These are phyloP conservation scores for Lithobates pipiens DNA, from an alignment of 2,797 vertebrate genomes.

Conservation along the genomic window DNA sequence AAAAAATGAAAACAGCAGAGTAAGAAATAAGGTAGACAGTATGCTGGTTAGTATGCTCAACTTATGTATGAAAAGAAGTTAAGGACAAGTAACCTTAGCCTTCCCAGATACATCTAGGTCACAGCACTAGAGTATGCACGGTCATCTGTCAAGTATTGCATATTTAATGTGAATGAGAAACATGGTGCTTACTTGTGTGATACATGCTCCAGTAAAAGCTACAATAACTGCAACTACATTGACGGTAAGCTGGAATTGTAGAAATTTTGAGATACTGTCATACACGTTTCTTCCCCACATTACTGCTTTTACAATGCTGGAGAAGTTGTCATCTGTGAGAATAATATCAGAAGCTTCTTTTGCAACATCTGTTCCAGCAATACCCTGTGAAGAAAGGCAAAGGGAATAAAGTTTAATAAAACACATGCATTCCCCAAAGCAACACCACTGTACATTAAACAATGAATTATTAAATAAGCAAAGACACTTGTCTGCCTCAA, in stretches of 20 bases:
- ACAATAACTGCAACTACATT: constrained; percentile 98
- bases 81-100: constrained; percentile 13
- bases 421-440: constrained; percentile 20
- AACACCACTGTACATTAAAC: constrained; percentile 1
- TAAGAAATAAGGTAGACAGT: too few relatives aligned
- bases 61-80: background rate
- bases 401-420: constrained; percentile 10
- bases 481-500: background rate
- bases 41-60: background rate
- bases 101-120: constrained; percentile 12
- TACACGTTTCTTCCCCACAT: constrained; percentile 99
- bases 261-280: constrained; percentile 99
- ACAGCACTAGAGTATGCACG: background rate
- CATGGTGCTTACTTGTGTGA: constrained; percentile 89
- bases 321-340: constrained; percentile 98
- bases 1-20: too few relatives aligned
- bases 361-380: constrained; percentile 92
- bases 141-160: constrained; percentile 41
- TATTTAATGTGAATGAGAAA: constrained; percentile 37
- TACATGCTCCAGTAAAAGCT: constrained; percentile 97
- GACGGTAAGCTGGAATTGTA: constrained; percentile 98
- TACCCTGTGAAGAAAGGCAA: constrained; percentile 30
- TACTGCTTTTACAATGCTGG: constrained; percentile 97
- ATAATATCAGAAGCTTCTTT: constrained; percentile 99
- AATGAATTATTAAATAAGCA: constrained; percentile 27